A percentile compares a stretch with the other conserved stretches of the same genome.
phyloP scores from a whole-genome alignment of 2,797 vertebrate species.

The Vultur gryphus region DNA sequence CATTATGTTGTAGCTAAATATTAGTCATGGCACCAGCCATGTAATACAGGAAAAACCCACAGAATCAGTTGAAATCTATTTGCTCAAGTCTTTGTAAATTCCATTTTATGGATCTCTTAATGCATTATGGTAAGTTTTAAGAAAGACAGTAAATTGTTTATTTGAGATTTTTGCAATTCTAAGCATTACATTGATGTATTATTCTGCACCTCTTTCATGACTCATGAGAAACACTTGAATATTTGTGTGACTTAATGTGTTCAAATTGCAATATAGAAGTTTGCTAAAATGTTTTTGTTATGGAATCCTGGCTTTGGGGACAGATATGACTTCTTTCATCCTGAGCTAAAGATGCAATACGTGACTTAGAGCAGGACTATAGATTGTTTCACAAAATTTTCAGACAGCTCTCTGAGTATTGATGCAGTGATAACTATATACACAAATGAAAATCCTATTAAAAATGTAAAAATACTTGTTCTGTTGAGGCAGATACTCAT shows the following conservation, averaged over 20 bases:
- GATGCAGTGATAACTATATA: background rate
- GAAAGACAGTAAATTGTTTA: background rate
- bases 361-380: background rate
- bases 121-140: background rate
- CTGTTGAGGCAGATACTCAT: background rate
- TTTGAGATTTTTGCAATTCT: background rate
- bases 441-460: background rate
- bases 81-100: background rate
- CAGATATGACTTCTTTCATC: background rate
- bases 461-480: background rate
- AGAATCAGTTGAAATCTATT: background rate
- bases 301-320: background rate
- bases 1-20: constrained; percentile 12
- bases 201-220: background rate
- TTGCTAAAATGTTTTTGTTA: background rate
- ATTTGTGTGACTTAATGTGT: background rate
- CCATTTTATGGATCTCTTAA: background rate
- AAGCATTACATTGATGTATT: background rate
- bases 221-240: background rate
- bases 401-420: background rate
- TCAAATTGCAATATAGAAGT: background rate
- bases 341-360: background rate
- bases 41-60: background rate
- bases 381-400: background rate
- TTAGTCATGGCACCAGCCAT: constrained; percentile 5